Conservation (phyloP, 2,113 vertebrate species). For the Ammospiza caudacuta region DNA sequence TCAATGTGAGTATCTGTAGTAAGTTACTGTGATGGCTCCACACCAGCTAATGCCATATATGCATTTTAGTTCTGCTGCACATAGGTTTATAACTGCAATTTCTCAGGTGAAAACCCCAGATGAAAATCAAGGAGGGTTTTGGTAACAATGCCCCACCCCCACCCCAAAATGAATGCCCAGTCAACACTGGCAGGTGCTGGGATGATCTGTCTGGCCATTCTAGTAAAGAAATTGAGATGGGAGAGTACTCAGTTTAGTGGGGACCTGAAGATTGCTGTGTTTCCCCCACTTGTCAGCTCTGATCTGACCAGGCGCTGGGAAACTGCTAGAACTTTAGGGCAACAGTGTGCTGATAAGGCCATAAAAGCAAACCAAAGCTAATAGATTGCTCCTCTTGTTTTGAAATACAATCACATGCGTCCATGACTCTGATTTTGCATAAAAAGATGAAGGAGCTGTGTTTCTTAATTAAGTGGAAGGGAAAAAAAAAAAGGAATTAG, state of each 20-base stretch:
- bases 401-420: not conserved
- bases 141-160: not conserved
- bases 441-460: not conserved
- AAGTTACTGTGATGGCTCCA: not conserved
- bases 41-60: not conserved
- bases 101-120: not conserved
- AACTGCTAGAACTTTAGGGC: not conserved
- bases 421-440: constrained; percentile 3
- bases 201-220: not conserved
- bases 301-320: not conserved
- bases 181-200: not conserved
- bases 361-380: not conserved
- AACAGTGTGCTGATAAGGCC: not conserved
- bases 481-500: not conserved
- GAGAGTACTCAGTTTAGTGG: not conserved
- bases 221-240: not conserved
- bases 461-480: constrained; percentile 7
- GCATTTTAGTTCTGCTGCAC: not conserved
- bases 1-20: not conserved
- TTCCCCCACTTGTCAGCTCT: not conserved
- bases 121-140: not conserved
- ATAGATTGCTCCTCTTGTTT: not conserved
- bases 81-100: not conserved
- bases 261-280: not conserved
- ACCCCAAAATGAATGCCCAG: not conserved